Evolutionary conservation across 2,113 vertebrate genomes (phyloP).

Genomic region (Antechinus flavipes): DNA sequence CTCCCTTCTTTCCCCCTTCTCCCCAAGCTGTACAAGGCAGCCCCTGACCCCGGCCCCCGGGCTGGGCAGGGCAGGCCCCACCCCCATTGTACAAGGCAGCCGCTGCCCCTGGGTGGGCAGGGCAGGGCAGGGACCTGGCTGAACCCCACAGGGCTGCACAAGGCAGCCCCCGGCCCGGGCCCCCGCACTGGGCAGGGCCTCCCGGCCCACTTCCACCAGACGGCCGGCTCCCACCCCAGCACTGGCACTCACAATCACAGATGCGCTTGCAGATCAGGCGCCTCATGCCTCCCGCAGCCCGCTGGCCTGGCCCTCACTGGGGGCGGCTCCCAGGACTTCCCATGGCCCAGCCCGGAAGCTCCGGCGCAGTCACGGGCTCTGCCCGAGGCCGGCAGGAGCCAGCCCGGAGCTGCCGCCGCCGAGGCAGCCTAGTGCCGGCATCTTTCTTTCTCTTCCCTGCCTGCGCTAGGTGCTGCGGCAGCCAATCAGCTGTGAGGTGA

Average conservation of each 20-base stretch:
- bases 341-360: slow-evolving; percentile 84
- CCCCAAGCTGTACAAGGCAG: too few species aligned
- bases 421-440: slow-evolving; percentile 85
- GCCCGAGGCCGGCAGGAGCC: slow-evolving; percentile 81
- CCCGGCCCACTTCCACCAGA: neutral
- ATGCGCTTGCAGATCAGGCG: slow-evolving; percentile 98
- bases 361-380: slow-evolving; percentile 80
- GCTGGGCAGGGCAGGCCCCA: too few species aligned
- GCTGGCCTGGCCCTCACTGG: slow-evolving; percentile 83
- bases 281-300: slow-evolving; percentile 93
- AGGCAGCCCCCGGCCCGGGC: neutral
- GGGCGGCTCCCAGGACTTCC: slow-evolving; percentile 83
- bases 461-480: slow-evolving; percentile 84
- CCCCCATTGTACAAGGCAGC: too few species aligned
- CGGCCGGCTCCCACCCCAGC: slow-evolving; percentile 81
- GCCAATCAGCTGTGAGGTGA: slow-evolving; percentile 94
- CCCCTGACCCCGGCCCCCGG: too few species aligned
- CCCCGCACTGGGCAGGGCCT: neutral
- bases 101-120: too few species aligned
- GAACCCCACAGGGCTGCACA: neutral
- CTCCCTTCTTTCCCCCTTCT: too few species aligned
- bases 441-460: slow-evolving; percentile 90
- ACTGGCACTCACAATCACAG: slow-evolving; percentile 98
- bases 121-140: too few species aligned
- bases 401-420: slow-evolving; percentile 84